Base-by-base conservation (phyloP, 2,797 vertebrate genomes). In the Manis crassicaudata region DNA sequence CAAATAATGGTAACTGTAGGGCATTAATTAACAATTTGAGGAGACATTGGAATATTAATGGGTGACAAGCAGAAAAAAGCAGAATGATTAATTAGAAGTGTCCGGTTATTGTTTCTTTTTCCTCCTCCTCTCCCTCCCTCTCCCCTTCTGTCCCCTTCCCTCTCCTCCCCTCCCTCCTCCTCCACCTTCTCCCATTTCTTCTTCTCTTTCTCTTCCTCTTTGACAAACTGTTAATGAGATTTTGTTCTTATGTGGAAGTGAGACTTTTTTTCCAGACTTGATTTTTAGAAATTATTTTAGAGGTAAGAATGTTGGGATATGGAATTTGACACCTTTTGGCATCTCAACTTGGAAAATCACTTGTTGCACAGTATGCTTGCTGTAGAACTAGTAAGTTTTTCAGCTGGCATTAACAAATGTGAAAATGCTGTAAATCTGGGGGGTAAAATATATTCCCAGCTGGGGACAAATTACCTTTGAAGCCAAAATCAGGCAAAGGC, bases 331-430 rank as follows among this genome's bases (percentile, higher is more conserved):
- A 73, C n/a, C 40, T 95, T 96, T 92, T 98, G 97, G 97, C 95
- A 98, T 90, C 46, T 85, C 40, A 23, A 93, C 58, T 90, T 92
- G 96, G 95, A 98, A 98, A 98, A 96, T 94, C 75, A 96, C 95
- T 85, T 94, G n/a, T 73, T 91, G 94, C 68, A 46, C 12, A 67
- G 21, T 73, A 86, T 97, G 87, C 60, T 92, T 97, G 97, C 88
- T 96, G 23, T 97, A 83, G 86, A 76, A 96, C 94, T 88, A 97
- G 79, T 88, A 97, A 95, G 35, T 9, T 85, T 88, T 98, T 98
- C 91, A 96, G 2, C 88, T 98, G 95, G 86, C 81, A 92, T 96
- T 81, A 94, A 52, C 6, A 67, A 97, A 91, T 96, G 80, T 5
- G 81, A 98, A 95, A 95, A 54, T 97, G 95, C 46, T 46, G 46